Percentiles rank a stretch among this genome's conserved stretches.
phyloP scores from a whole-genome alignment of 2,113 vertebrate genomes.

The Athene cunicularia region DNA sequence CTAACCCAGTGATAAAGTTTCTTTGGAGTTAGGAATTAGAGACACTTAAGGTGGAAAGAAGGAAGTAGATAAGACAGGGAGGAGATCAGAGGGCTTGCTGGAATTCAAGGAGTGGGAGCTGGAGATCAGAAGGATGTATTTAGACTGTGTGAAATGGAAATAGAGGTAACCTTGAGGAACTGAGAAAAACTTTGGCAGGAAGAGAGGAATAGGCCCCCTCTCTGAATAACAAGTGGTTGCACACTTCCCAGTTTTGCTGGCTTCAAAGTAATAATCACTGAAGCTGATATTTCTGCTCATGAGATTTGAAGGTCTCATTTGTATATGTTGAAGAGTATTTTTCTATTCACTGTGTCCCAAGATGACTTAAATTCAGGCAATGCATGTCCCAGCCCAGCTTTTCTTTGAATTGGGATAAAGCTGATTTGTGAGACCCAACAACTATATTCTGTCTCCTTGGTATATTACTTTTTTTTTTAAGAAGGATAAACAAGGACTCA shows the following conservation, averaged over 20 bases:
- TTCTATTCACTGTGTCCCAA: conserved; percentile 50
- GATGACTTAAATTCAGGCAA: conserved; percentile 45
- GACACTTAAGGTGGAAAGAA: neutral
- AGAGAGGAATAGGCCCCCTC: neutral
- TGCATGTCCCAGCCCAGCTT: neutral
- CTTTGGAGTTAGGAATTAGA: neutral
- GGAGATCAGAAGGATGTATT: neutral
- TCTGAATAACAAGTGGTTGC: conserved; percentile 29
- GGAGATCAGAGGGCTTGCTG: neutral
- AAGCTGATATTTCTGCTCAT: conserved; percentile 61
- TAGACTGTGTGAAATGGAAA: neutral
- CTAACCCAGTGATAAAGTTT: neutral
- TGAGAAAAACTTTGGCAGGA: neutral
- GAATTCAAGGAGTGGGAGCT: neutral
- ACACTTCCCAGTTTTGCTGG: conserved; percentile 25
- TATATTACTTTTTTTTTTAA: neutral
- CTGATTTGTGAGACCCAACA: neutral
- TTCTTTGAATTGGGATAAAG: neutral
- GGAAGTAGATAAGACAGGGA: neutral
- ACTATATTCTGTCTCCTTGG: neutral
- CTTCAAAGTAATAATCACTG: conserved; percentile 54
- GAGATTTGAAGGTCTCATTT: conserved; percentile 68
- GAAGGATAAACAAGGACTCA: neutral
- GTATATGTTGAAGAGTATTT: conserved; percentile 57
- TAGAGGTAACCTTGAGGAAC: neutral